Evolutionary conservation across 2,888 invertebrate genomes (phyloP).

Genomic region (Cryptocephalus moraei): DNA sequence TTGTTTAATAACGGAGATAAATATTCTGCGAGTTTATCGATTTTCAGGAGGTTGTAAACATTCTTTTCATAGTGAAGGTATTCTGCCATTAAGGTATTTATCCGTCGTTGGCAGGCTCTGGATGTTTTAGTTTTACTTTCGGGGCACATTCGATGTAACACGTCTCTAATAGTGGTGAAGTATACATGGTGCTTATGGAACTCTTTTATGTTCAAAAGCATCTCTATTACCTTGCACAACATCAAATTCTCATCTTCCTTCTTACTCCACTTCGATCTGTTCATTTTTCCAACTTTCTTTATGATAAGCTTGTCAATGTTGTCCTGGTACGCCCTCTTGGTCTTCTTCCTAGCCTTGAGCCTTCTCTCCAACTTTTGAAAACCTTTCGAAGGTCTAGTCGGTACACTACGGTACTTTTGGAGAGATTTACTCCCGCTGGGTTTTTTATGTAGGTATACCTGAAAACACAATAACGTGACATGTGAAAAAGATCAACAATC

Average conservation of each 20-base stretch:
- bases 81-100: neutral
- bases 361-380: constrained; percentile 10
- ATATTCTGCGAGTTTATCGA: constrained; percentile 17
- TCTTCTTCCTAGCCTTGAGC: constrained; percentile 9
- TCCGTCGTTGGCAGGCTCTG: constrained; percentile 10
- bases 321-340: constrained; percentile 39
- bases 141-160: constrained; percentile 39
- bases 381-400: constrained; percentile 6
- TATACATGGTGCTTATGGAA: constrained; percentile 36
- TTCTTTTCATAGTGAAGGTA: constrained; percentile 7
- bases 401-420: neutral
- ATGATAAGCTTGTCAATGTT: constrained; percentile 52
- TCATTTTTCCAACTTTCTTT: constrained; percentile 45
- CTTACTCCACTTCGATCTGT: constrained; percentile 53
- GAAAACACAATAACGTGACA: no score
- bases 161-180: constrained; percentile 44
- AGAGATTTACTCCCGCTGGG: no score
- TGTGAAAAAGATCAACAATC: no score
- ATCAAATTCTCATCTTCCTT: constrained; percentile 60
- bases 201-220: constrained; percentile 41
- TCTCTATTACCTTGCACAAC: constrained; percentile 53
- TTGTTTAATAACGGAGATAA: constrained; percentile 12
- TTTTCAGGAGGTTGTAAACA: constrained; percentile 14
- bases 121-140: constrained; percentile 23
- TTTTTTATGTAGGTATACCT: no score